Evolutionary conservation across 2,888 invertebrate genomes (phyloP), one percentile per base, ranked within the genome.

Genomic region (Thereva nobilitata): DNA sequence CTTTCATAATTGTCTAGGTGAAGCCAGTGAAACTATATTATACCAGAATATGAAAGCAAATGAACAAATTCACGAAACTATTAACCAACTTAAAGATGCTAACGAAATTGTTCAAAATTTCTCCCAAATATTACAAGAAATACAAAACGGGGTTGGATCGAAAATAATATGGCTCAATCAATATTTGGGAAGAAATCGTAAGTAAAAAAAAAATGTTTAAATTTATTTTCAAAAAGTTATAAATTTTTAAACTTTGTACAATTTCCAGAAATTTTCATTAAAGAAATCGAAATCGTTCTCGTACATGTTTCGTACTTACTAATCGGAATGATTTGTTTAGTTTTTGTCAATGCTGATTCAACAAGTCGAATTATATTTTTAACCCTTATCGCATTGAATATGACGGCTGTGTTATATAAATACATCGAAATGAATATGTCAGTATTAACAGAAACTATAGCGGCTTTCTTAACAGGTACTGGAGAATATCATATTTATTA

Each of bases 61-160:
- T 37, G 70, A 73, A 4, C 83, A 84, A 69, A 85, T 85, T 70
- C 77, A 82, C 68, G 75, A 78, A 47, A 84, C 85, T 0, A 75
- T 86, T 44, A 72, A 79, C 34, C 84, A 84, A 73, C 74, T 85
- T 6, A 75, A 77, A 34, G 82, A 84, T 74, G 84, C 86, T 45
- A 86, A 86, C 70, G 75, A 78, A 64, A 85, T 85, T 0, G 82
- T 86, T 59, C 78, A 82, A n/a, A 66, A 56, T 9, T 37, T 71
- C 34, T 56, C 68, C 4, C 53, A 40, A 34, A 34, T 59, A 10
- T 23, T 68, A 34, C 41, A 55, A 12, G 45, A 45, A 5, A 45
- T 70, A 5, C 57, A 47, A 10, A 45, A 34, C 7, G 63, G 64
- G 9, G 55, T 67, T 35, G 47, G 65, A n/a, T 40, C 41, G n/a